Percentiles rank a stretch among this genome's conserved stretches.
Evolutionary conservation across 1,140 invertebrate genomes (phyloP).

Genomic region (Ceratina calcarata): DNA sequence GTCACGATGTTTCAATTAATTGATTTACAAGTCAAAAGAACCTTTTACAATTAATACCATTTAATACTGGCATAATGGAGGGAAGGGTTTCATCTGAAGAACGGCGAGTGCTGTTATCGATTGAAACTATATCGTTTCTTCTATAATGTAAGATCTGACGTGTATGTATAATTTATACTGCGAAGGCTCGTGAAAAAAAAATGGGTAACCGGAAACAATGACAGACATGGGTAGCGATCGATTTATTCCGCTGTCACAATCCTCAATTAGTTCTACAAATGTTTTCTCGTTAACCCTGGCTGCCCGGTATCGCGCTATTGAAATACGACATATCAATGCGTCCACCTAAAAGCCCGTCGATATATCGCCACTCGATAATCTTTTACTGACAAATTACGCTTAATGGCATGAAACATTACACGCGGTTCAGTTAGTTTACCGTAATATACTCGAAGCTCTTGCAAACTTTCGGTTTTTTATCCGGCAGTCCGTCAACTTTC

Average conservation of each 20-base stretch:
- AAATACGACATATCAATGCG: conserved; percentile 52
- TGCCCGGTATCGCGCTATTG: conserved; percentile 39
- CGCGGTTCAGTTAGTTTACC: conserved; percentile 7
- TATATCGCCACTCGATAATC: conserved; percentile 47
- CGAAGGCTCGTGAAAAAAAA: neutral
- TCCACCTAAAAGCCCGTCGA: conserved; percentile 40
- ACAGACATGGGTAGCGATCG: conserved; percentile 9
- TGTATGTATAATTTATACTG: neutral
- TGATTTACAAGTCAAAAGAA: conserved; percentile 47
- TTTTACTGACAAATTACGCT: conserved; percentile 51
- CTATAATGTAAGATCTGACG: neutral
- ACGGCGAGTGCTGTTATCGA: conserved; percentile 19
- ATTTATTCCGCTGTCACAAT: conserved; percentile 48
- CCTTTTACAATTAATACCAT: conserved; percentile 29
- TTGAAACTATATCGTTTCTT: conserved; percentile 8
- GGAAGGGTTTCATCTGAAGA: neutral
- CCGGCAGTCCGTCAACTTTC: neutral
- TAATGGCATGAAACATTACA: conserved; percentile 45
- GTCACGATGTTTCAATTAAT: conserved; percentile 43
- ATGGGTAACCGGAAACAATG: neutral
- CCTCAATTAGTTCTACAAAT: conserved; percentile 54
- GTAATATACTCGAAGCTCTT: neutral
- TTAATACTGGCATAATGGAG: conserved; percentile 22
- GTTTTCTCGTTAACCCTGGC: conserved; percentile 45
- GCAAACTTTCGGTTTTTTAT: neutral